Evolutionary conservation across 1,140 invertebrate species (phyloP).

Genomic region (Aphaenogaster ashmeadi): DNA sequence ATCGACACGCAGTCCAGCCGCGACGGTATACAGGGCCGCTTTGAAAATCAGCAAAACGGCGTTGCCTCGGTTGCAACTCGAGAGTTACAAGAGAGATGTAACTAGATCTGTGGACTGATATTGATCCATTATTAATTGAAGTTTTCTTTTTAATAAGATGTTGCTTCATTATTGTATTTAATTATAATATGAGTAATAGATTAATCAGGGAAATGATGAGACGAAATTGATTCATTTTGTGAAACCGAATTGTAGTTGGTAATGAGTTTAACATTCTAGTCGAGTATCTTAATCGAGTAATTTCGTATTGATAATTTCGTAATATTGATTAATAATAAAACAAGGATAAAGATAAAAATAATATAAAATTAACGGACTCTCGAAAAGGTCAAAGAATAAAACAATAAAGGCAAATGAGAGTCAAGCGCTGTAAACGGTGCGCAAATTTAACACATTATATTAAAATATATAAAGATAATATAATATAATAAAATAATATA

Average conservation of each 20-base stretch:
- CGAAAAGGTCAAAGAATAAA: too few species aligned
- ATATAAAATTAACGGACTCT: too few species aligned
- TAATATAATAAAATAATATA: neutral
- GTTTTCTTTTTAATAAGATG: neutral
- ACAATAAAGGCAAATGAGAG: too few species aligned
- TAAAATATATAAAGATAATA: too few species aligned
- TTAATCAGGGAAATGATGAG: neutral
- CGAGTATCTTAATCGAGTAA: neutral
- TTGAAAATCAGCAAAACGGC: neutral
- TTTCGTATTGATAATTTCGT: neutral
- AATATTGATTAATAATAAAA: neutral
- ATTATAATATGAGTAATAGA: constrained; percentile 5
- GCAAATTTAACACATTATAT: too few species aligned
- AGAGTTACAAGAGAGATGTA: neutral
- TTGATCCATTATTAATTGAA: neutral
- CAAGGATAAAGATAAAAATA: neutral
- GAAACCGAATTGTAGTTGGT: neutral
- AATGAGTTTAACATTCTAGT: constrained; percentile 15
- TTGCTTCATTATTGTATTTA: neutral
- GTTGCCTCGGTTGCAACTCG: neutral
- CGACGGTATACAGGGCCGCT: constrained; percentile 28
- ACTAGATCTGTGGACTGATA: neutral
- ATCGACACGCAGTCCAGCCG: constrained; percentile 34
- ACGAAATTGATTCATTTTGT: neutral
- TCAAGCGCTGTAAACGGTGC: too few species aligned